Evolutionary conservation across 2,113 vertebrate species (phyloP).

Genomic region (Mobula hypostoma): DNA sequence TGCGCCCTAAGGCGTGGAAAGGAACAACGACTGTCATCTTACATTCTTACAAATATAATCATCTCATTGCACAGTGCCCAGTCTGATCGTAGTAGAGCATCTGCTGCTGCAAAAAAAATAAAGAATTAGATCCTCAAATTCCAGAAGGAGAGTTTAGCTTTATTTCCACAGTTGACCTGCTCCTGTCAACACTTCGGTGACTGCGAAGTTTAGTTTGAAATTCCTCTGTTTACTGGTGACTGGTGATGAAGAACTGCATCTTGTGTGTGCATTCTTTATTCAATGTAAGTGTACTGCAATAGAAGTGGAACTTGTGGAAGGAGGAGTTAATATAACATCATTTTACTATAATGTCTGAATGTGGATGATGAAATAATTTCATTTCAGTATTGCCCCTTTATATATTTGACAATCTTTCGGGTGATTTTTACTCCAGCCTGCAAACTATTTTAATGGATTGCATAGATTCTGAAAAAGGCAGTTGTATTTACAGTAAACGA

Average conservation of each 20-base stretch:
- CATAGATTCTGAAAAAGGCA: background rate
- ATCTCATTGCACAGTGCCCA: background rate
- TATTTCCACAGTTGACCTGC: background rate
- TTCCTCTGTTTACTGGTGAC: background rate
- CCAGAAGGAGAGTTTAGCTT: background rate
- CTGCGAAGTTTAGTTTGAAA: background rate
- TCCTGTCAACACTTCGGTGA: background rate
- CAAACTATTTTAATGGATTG: background rate
- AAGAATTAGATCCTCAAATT: background rate
- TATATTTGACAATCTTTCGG: background rate
- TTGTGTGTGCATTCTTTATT: background rate
- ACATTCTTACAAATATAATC: background rate
- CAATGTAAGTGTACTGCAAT: background rate
- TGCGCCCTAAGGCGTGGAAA: no score
- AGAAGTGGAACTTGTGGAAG: background rate
- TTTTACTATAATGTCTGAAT: background rate
- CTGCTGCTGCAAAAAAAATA: background rate
- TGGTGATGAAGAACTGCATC: background rate
- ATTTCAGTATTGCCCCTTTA: background rate
- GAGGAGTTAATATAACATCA: background rate
- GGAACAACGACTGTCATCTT: no score
- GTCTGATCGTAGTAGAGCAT: background rate
- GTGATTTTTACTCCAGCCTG: background rate
- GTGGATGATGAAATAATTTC: background rate
- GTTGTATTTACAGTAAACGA: background rate